Evolutionary conservation across 64 coral and sea anemone species (phyloP).

Genomic region (Montipora sp.): DNA sequence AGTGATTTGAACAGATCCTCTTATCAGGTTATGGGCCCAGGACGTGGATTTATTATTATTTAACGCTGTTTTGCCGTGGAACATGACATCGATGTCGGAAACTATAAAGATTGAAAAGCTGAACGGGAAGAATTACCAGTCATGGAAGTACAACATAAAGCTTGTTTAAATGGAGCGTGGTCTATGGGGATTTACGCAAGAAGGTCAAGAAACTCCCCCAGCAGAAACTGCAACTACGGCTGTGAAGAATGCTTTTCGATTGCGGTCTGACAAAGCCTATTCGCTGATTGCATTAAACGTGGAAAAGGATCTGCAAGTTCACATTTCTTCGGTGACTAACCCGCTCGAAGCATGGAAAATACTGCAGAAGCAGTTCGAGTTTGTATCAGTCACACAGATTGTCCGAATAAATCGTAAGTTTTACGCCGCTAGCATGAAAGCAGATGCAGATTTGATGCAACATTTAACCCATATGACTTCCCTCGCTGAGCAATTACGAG

Average conservation of each 20-base stretch:
- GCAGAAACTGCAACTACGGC: slow-evolving; percentile 8
- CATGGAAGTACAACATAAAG: slow-evolving; percentile 63
- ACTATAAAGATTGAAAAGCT: slow-evolving; percentile 43
- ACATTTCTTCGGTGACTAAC: slow-evolving; percentile 50
- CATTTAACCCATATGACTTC: no score
- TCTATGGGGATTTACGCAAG: slow-evolving; percentile 58
- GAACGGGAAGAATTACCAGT: slow-evolving; percentile 59
- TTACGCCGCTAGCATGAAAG: slow-evolving; percentile 51
- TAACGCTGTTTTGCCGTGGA: slow-evolving; percentile 4
- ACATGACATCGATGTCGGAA: not conserved
- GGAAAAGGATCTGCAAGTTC: slow-evolving; percentile 55
- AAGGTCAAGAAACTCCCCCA: slow-evolving; percentile 42
- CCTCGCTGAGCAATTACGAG: no score
- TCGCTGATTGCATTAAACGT: slow-evolving; percentile 58
- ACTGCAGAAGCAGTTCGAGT: slow-evolving; percentile 56
- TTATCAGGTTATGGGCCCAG: slow-evolving; percentile 60
- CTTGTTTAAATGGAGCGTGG: slow-evolving; percentile 56
- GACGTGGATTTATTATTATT: slow-evolving; percentile 17
- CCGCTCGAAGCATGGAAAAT: slow-evolving; percentile 27
- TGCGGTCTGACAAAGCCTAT: slow-evolving; percentile 55
- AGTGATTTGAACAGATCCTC: no score
- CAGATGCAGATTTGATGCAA: slow-evolving; percentile 40
- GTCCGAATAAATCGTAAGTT: slow-evolving; percentile 49
- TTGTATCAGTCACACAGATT: slow-evolving; percentile 64
- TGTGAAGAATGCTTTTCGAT: slow-evolving; percentile 51